phyloP scores from a whole-genome alignment of 2,888 invertebrate species.

The Myopa tessellatipennis region DNA sequence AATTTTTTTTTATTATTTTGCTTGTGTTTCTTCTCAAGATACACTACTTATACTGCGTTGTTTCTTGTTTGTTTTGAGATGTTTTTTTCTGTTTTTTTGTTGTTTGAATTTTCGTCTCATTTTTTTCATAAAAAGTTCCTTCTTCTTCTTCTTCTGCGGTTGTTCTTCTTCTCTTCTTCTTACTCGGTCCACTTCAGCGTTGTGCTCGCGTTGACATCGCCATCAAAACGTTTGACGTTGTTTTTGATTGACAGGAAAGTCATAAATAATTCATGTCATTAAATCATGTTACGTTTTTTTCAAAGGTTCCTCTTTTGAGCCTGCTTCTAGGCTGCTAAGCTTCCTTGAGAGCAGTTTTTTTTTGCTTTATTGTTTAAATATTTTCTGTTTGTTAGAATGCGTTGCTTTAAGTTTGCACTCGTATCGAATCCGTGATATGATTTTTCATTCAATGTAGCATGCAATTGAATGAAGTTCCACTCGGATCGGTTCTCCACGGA shows the following conservation, averaged over 20 bases:
- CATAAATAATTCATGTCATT: conserved; percentile 70
- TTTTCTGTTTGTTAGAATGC: conserved; percentile 29
- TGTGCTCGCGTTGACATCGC: conserved; percentile 64
- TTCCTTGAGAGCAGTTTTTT: not conserved
- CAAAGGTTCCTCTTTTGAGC: conserved; percentile 1
- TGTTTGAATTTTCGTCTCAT: not conserved
- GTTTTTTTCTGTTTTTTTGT: conserved; percentile 7
- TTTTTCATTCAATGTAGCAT: not conserved
- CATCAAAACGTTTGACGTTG: conserved; percentile 68
- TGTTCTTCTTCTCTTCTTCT: not conserved
- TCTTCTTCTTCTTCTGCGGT: not conserved
- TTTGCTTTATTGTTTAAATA: conserved; percentile 23
- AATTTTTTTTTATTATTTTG: not conserved
- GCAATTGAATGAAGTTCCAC: not conserved
- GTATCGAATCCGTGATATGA: conserved; percentile 7
- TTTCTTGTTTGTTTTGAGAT: conserved; percentile 21
- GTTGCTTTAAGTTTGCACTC: not conserved
- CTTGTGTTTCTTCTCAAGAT: conserved; percentile 36
- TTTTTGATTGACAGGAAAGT: conserved; percentile 69
- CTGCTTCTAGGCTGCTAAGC: not conserved
- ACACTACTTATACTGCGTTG: conserved; percentile 21
- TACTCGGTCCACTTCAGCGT: conserved; percentile 30
- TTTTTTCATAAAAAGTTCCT: conserved; percentile 34
- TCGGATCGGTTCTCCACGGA: not conserved
- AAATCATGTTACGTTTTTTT: conserved; percentile 69